These are phyloP conservation scores for Linepithema humile DNA, from an alignment of 1,140 invertebrate genomes.

Conservation along the genomic window DNA sequence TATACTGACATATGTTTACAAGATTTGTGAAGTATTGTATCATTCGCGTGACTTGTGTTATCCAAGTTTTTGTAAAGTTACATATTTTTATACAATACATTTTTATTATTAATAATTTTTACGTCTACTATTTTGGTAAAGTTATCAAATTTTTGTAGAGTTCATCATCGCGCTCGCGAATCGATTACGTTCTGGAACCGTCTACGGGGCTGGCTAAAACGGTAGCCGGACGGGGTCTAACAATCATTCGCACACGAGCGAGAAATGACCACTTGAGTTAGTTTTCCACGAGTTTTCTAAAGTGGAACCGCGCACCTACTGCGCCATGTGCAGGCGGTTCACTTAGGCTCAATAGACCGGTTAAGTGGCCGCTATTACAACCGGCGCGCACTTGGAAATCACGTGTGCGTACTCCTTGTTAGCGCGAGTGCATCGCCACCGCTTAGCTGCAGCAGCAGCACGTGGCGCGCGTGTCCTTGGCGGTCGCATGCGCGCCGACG, in stretches of 20 bases:
- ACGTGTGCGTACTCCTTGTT: slow-evolving; percentile 28
- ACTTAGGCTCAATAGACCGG: slow-evolving; percentile 41
- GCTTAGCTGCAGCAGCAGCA: slow-evolving; percentile 19
- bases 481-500: background rate
- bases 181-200: no score
- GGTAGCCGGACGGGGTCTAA: no score
- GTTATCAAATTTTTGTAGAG: background rate
- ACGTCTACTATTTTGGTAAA: no score
- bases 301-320: slow-evolving; percentile 23
- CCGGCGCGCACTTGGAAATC: slow-evolving; percentile 35
- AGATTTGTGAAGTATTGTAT: no score
- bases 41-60: no score
- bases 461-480: slow-evolving; percentile 47
- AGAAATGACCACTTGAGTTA: slow-evolving; percentile 40
- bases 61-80: no score
- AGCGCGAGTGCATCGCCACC: slow-evolving; percentile 47
- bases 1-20: no score
- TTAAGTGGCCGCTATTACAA: slow-evolving; percentile 51
- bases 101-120: no score
- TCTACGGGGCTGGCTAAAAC: no score
- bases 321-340: slow-evolving; percentile 49
- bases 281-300: slow-evolving; percentile 53
- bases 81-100: no score
- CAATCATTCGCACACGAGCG: slow-evolving; percentile 35
- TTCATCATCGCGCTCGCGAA: background rate